phyloP scores from a whole-genome alignment of 1,140 invertebrate species.

The Pogonomyrmex barbatus region DNA sequence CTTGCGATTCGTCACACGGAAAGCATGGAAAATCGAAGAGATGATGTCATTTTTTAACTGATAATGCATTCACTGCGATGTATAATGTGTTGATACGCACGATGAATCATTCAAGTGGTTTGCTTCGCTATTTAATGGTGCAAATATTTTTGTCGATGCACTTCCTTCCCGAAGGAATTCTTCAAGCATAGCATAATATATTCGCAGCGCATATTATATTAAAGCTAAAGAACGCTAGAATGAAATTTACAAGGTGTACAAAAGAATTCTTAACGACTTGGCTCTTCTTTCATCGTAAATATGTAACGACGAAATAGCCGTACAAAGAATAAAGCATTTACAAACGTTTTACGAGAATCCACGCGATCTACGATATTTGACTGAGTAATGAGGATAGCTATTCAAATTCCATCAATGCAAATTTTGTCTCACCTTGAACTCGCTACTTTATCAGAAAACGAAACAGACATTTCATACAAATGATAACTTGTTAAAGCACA shows the following conservation, averaged over 20 bases:
- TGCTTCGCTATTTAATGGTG: conserved; percentile 41
- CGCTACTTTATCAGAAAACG: conserved; percentile 48
- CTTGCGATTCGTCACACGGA: not conserved
- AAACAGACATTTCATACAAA: conserved; percentile 30
- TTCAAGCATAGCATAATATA: conserved; percentile 1
- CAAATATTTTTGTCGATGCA: conserved; percentile 45
- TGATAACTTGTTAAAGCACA: conserved; percentile 28
- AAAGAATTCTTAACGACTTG: not conserved
- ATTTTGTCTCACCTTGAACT: conserved; percentile 35
- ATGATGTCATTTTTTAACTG: conserved; percentile 49
- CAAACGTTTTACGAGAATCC: not conserved
- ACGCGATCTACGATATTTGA: conserved; percentile 1
- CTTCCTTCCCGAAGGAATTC: conserved; percentile 5
- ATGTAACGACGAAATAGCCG: no score
- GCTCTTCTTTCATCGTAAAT: not conserved
- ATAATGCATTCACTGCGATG: conserved; percentile 33
- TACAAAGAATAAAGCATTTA: not conserved
- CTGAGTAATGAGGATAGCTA: not conserved
- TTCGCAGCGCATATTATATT: not conserved
- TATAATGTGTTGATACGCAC: conserved; percentile 44
- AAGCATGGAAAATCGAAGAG: not conserved
- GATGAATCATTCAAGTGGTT: conserved; percentile 49
- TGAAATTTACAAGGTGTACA: not conserved
- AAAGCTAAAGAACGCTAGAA: not conserved
- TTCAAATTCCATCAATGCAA: conserved; percentile 24